Conservation (phyloP, 2,797 vertebrate genomes). For the Platyrinchus mystaceus region DNA sequence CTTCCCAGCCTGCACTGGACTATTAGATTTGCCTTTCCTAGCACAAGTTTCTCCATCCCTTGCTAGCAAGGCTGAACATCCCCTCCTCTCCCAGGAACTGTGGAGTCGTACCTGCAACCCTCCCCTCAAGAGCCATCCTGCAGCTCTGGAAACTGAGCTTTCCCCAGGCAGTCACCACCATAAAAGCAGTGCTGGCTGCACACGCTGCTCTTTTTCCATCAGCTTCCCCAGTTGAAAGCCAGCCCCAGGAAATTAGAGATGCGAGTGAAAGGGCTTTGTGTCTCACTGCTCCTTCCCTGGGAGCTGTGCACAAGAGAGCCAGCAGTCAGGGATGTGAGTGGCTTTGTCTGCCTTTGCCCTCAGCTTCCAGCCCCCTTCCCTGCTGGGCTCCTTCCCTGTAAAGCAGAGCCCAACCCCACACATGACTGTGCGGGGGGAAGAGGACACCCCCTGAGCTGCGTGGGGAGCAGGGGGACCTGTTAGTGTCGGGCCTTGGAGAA, state of each 20-base stretch:
- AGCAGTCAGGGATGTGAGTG: not conserved
- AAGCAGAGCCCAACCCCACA: not conserved
- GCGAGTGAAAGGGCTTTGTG: not conserved
- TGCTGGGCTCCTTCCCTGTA: not conserved
- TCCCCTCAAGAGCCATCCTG: not conserved
- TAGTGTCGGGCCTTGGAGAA: not conserved
- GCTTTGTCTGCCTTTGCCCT: slow-evolving; percentile 18
- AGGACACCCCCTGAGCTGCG: not conserved
- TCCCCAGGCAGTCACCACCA: not conserved
- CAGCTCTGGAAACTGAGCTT: not conserved
- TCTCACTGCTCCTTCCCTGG: not conserved
- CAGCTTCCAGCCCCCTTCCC: slow-evolving; percentile 14
- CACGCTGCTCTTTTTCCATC: not conserved
- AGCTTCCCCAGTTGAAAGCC: not conserved
- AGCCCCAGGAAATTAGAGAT: not conserved
- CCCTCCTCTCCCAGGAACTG: not conserved
- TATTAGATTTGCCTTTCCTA: not conserved
- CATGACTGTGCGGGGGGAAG: not conserved
- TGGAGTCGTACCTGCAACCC: not conserved
- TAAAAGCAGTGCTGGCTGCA: not conserved
- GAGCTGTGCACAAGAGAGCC: not conserved
- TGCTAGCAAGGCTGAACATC: not conserved
- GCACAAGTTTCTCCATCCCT: not conserved
- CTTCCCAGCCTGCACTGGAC: not conserved
- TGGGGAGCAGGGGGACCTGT: not conserved